A percentile compares a stretch with the other conserved stretches of the same genome.
Conservation (phyloP, 2,113 vertebrate species). For the Coreoperca whiteheadi region DNA sequence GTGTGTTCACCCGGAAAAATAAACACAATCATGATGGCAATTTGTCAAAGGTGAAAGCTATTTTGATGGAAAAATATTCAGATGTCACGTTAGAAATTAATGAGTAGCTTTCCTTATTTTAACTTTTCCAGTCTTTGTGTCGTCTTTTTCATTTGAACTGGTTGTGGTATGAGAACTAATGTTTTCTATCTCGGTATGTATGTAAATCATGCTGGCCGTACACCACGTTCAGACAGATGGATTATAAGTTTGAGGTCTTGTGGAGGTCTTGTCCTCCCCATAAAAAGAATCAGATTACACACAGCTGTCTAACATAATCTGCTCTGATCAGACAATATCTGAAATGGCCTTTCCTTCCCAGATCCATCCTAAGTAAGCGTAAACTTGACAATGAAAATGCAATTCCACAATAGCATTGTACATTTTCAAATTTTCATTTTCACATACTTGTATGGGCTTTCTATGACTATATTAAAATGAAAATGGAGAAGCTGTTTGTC, state of each 20-base stretch:
- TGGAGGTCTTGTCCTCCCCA: conserved; percentile 4
- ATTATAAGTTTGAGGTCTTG: background rate
- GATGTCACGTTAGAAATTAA: conserved; percentile 26
- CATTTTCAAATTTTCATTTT: too few species aligned
- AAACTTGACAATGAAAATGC: too few species aligned
- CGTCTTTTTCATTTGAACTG: background rate
- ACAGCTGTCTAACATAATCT: background rate
- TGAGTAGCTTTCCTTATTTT: background rate
- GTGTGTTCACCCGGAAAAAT: conserved; percentile 59
- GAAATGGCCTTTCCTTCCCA: background rate
- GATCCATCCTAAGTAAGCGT: too few species aligned
- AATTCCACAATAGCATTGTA: too few species aligned
- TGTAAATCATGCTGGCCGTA: background rate
- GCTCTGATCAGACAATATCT: background rate
- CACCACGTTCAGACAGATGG: background rate
- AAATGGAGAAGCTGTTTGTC: too few species aligned
- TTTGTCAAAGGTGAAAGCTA: conserved; percentile 65
- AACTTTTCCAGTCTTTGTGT: background rate
- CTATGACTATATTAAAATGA: too few species aligned
- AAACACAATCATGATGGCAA: conserved; percentile 58
- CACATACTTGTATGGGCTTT: too few species aligned
- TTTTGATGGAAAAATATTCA: conserved; percentile 46
- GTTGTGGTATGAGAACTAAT: background rate
- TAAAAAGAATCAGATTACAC: background rate
- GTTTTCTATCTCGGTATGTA: background rate